Evolutionary conservation across 1,140 invertebrate species (phyloP).

Genomic region (Lepidurus packardi): DNA sequence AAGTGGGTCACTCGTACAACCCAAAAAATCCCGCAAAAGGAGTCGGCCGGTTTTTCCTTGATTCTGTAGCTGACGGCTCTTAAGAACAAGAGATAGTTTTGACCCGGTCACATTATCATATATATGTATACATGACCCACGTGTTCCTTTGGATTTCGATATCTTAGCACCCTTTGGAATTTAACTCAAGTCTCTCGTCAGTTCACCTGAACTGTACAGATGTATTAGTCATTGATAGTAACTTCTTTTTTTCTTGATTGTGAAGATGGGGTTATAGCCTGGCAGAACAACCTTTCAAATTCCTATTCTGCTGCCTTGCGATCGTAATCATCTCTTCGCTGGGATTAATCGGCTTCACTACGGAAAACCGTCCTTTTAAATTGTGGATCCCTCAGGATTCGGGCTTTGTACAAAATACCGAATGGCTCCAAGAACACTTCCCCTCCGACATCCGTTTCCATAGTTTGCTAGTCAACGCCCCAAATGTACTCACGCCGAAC

Average conservation of each 20-base stretch:
- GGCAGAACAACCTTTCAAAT: slow-evolving; percentile 48
- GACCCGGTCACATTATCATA: too few species aligned
- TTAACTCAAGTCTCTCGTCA: not conserved
- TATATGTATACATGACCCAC: too few species aligned
- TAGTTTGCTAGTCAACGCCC: slow-evolving; percentile 55
- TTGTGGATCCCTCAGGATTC: slow-evolving; percentile 64
- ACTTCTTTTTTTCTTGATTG: not conserved
- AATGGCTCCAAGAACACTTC: slow-evolving; percentile 65
- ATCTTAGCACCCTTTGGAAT: too few species aligned
- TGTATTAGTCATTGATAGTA: not conserved
- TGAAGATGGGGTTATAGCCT: slow-evolving; percentile 41
- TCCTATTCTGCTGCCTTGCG: slow-evolving; percentile 50
- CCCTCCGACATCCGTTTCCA: slow-evolving; percentile 57
- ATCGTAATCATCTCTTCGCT: slow-evolving; percentile 50
- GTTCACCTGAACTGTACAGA: not conserved
- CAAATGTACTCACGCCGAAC: slow-evolving; percentile 59
- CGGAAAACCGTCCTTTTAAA: slow-evolving; percentile 61
- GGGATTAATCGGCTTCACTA: slow-evolving; percentile 54
- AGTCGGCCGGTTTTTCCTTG: too few species aligned
- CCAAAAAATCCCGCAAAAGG: too few species aligned
- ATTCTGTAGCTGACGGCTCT: too few species aligned
- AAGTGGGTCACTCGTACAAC: too few species aligned
- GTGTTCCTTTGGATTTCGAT: too few species aligned
- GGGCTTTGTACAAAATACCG: slow-evolving; percentile 59
- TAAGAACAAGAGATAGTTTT: too few species aligned